phyloP scores from a whole-genome alignment of 2,113 vertebrate genomes.

The Sinocyclocheilus anophthalmus region DNA sequence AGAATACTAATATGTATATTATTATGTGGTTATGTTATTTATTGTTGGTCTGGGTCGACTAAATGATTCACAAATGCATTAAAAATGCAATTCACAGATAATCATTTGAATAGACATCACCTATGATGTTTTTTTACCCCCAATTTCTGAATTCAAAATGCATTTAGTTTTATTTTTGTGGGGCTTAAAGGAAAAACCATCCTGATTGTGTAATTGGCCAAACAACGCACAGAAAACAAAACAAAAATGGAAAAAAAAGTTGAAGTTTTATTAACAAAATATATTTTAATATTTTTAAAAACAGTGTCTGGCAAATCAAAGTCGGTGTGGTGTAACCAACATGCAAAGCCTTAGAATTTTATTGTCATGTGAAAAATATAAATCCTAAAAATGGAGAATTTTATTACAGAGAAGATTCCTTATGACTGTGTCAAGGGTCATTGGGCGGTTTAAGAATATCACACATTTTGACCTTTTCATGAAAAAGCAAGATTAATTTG shows the following conservation, averaged over 20 bases:
- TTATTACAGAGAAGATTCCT: too few species aligned
- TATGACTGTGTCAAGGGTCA: background rate
- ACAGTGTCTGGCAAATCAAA: background rate
- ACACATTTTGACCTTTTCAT: background rate
- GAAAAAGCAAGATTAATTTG: background rate
- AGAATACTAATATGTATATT: background rate
- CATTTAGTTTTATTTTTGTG: background rate
- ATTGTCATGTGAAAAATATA: background rate
- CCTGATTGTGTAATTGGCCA: background rate
- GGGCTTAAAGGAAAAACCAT: background rate
- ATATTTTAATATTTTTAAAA: background rate
- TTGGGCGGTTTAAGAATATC: background rate
- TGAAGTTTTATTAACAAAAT: background rate
- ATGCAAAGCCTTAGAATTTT: background rate
- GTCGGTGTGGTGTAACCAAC: background rate
- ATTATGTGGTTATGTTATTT: background rate
- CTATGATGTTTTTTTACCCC: too few species aligned
- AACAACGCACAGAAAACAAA: background rate
- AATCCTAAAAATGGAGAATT: too few species aligned
- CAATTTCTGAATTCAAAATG: background rate
- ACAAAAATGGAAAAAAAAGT: background rate
- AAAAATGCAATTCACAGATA: too few species aligned
- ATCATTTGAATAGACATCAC: too few species aligned
- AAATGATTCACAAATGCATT: background rate
- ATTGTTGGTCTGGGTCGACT: background rate